A percentile compares a stretch with the other conserved stretches of the same genome.
Conservation (phyloP, 2,113 vertebrate species). For the Mixornis gularis region DNA sequence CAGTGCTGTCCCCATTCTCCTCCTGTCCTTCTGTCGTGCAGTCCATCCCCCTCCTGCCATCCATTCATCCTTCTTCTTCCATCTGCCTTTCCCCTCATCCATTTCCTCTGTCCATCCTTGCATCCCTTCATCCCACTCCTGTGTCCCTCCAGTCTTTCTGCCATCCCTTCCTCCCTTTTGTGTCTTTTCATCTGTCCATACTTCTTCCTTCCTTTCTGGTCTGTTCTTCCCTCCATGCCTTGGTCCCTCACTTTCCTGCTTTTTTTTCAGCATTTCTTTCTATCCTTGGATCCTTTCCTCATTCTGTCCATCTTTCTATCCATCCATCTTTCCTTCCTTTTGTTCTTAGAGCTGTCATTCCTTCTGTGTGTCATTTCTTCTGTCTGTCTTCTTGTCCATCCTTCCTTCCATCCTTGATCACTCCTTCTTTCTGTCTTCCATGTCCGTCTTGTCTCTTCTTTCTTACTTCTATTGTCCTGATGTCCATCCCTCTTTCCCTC, state of each 20-base stretch:
- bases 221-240: neutral
- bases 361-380: neutral
- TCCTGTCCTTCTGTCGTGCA: neutral
- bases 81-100: neutral
- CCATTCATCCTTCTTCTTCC: neutral
- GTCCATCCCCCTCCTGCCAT: fast-evolving
- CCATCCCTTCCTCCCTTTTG: neutral
- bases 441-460: neutral
- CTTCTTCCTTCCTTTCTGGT: neutral
- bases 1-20: neutral
- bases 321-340: neutral
- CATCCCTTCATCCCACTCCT: neutral
- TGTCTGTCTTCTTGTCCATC: neutral
- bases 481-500: neutral
- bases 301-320: neutral
- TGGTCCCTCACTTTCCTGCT: neutral
- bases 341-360: fast-evolving
- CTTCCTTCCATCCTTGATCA: neutral
- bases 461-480: neutral
- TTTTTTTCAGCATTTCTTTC: neutral
- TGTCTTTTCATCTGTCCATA: neutral
- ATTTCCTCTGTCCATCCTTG: neutral
- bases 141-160: neutral
- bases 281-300: neutral
- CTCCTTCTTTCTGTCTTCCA: neutral